Base-by-base conservation (phyloP, 2,797 vertebrate genomes). In the Mastacembelus armatus region DNA sequence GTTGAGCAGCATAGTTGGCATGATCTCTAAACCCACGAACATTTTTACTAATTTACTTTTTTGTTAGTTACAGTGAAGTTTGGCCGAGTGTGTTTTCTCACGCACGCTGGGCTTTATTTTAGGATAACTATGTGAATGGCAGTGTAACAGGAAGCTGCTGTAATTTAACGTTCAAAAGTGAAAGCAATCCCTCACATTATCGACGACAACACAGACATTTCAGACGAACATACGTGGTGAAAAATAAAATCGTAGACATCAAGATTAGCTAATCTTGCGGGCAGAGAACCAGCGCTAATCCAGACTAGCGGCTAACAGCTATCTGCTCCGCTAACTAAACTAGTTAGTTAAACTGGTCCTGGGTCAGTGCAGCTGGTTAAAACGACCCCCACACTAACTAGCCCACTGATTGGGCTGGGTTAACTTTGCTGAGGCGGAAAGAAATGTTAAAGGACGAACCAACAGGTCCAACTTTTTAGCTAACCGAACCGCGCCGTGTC, bases 311-410 rank as follows among this genome's bases (percentile, higher is more conserved):
- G n/a, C n/a, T n/a, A n/a, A n/a, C 21, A 35, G 89, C 89, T 88
- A 88, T 83, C 58, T 54, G 64, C 27, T 77, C 10, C 69, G 80
- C 84, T 69, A 77, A 87, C 84, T 69, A 77, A 87, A 84, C 90
- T 86, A 88, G 80, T 88, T 83, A 66, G 67, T 2, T 4, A 74
- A 42, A 36, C 69, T 54, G 51, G 51, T 16, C 27, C 43, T 19
- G 16, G 6, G 11, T 26, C n/a, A n/a, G n/a, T n/a, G n/a, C n/a
- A n/a, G n/a, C n/a, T n/a, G n/a, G n/a, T n/a, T n/a, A n/a, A n/a
- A n/a, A n/a, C n/a, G n/a, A n/a, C n/a, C n/a, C n/a, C n/a, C n/a
- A n/a, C n/a, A n/a, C n/a, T 36, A 7, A 38, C 12, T 26, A 14
- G 11, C 29, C 43, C 12, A 47, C 7, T 9, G 4, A 14, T 19